Base-by-base conservation (phyloP, 2,888 invertebrate genomes). In the Platypus cylindrus region DNA sequence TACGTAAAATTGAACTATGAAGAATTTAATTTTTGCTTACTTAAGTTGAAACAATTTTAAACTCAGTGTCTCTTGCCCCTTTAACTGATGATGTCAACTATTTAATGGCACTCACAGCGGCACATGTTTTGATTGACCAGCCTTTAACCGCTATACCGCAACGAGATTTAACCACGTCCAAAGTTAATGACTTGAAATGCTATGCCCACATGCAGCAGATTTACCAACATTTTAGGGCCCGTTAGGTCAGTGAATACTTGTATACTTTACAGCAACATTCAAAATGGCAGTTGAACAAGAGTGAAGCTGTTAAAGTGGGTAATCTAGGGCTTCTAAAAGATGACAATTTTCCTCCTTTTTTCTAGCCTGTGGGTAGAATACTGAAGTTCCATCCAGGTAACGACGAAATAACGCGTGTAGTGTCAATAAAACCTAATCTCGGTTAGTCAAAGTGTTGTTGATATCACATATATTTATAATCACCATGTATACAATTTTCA, bases 21-120 rank as follows among this genome's bases (percentile, higher is more conserved):
- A 32, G 27, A 44, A 25, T 34, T 41, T 13, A 17, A 29, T 17
- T 41, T 1, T 11, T 53, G 3, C 12, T 49, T 1, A 44, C 38
- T 14, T 49, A 51, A 37, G 48, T 55, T n/a, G 53, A 56, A 32
- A 47, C 50, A 2, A 42, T 47, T 22, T 32, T 54, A 11, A 55
- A 55, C 37, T 54, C 51, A 1, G 34, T 53, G 8, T 55, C 53
- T 5, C 34, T 55, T 2, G 38, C 34, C 8, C 44, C 51, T 2
- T 17, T 52, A 3, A 48, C 46, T 17, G 32, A 35, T 27, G 50
- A 52, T 35, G 51, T 49, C n/a, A 44, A 37, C 24, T 48, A 52
- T 34, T 34, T 48, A 4, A 20, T 34, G 12, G 27, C 41, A 3
- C 37, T 52, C 1, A 53, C 50, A 4, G 48, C 52, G 2, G 47